Evolutionary conservation across 1,140 invertebrate species (phyloP).

Genomic region (Littorina saxatilis): DNA sequence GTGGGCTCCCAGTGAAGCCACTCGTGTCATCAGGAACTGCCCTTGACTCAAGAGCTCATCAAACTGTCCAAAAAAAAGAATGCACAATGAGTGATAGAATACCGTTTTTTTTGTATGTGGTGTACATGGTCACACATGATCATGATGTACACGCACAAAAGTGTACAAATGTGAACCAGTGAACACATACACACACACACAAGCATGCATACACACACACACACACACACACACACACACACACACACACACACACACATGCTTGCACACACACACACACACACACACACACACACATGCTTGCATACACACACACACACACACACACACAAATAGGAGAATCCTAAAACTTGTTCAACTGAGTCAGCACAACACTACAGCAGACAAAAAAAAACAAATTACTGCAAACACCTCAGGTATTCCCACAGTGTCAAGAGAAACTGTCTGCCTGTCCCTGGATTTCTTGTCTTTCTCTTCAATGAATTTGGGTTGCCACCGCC

Average conservation of each 20-base stretch:
- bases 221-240: neutral
- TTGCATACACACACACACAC: too few species aligned
- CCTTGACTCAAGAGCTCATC: constrained; percentile 59
- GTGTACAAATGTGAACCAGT: neutral
- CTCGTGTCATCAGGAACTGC: constrained; percentile 54
- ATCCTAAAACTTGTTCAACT: neutral
- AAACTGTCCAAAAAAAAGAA: constrained; percentile 50
- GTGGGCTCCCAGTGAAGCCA: constrained; percentile 48
- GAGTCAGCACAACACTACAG: neutral
- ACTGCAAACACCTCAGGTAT: constrained; percentile 25
- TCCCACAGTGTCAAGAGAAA: constrained; percentile 52
- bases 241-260: too few species aligned
- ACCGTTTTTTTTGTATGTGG: too few species aligned
- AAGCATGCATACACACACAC: too few species aligned
- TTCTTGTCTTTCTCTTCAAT: constrained; percentile 43
- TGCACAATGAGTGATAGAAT: neutral
- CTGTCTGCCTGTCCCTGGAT: constrained; percentile 54
- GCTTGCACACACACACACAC: neutral
- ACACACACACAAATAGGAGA: too few species aligned
- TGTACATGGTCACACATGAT: too few species aligned
- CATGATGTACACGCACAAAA: too few species aligned
- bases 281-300: constrained; percentile 11
- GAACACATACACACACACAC: neutral
- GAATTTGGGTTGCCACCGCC: constrained; percentile 32
- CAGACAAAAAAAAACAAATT: neutral